Evolutionary conservation across 2,888 invertebrate genomes (phyloP).

Genomic region (Chrysotoxum bicinctum): DNA sequence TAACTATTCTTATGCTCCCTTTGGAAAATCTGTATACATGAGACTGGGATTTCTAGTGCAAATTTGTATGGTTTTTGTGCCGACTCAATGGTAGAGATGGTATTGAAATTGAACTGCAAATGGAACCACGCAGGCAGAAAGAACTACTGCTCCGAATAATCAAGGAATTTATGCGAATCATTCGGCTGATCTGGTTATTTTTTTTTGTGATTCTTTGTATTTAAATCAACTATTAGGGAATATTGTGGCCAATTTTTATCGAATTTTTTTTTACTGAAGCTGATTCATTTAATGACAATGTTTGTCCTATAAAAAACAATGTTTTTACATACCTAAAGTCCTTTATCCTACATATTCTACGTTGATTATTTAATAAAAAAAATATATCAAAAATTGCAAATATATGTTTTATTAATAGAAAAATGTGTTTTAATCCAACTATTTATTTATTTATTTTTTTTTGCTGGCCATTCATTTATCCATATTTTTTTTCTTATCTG

Average conservation of each 20-base stretch:
- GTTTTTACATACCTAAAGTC: no score
- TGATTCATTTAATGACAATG: conserved; percentile 12
- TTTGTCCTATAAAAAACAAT: neutral
- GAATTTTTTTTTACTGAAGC: neutral
- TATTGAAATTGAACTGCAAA: conserved; percentile 64
- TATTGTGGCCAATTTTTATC: conserved; percentile 22
- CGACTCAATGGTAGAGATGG: conserved; percentile 16
- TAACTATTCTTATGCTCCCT: conserved; percentile 30
- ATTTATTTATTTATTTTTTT: no score
- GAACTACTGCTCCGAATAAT: conserved; percentile 58
- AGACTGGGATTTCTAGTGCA: neutral
- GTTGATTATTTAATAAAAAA: no score
- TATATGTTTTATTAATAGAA: no score
- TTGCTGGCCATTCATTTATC: no score
- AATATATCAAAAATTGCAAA: no score
- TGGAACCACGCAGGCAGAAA: conserved; percentile 47
- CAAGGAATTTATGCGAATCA: conserved; percentile 70
- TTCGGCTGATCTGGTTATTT: conserved; percentile 62
- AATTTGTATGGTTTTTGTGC: conserved; percentile 35
- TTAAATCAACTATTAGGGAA: conserved; percentile 69
- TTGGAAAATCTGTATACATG: conserved; percentile 27
- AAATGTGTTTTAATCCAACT: no score
- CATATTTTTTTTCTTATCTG: no score
- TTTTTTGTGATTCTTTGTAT: conserved; percentile 34
- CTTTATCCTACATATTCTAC: no score